Base-by-base conservation (phyloP, 2,113 vertebrate species). In the Lichenostomus cassidix region DNA sequence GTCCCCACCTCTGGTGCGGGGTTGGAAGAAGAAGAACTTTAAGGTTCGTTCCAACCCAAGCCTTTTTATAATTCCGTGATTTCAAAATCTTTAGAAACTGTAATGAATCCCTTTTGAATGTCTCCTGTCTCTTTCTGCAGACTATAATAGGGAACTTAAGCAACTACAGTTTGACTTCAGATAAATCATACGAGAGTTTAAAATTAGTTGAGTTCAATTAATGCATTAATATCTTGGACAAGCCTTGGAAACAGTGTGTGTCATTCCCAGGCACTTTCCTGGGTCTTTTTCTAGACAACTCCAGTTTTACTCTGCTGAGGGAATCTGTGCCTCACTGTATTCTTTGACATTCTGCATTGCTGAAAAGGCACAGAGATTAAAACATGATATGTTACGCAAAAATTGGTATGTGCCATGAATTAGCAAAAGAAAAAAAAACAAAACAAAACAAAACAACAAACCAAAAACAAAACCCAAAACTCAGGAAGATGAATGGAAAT, bases 401-500 rank as follows among this genome's bases (percentile, higher is more conserved):
- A 81, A 52, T 81, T 68, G 18, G 2, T 56, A 83, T 94, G 88
- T 95, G 63, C 19, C 88, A 24, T 35, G 81, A 96, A 89, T 96
- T 88, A 91, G 33, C 27, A 92, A 96, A 92, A 68, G 89, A 75
- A 21, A 21, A 28, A 52, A 29, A 35, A 23, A 35, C n/a, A 56
- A 58, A 35, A n/a, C 7, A 12, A n/a, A 24, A 39, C 10, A 33
- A 56, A 12, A 5, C 11, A 33, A 10, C 20, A 18, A 55, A 53
- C 37, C 5, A 39, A 46, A 65, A 58, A 6, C 12, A 27, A 37
- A 41, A 5, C 8, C 1, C 20, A 25, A 71, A 68, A 37, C 33
- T 7, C 8, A 67, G 25, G 59, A 60, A 97, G 88, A 97, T 86
- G 83, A 95, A 94, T 53, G 58, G 95, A 85, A 97, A 96, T 92